These are phyloP conservation scores for Arremon brunneinucha DNA, from an alignment of 2,797 vertebrate genomes.

Conservation along the genomic window DNA sequence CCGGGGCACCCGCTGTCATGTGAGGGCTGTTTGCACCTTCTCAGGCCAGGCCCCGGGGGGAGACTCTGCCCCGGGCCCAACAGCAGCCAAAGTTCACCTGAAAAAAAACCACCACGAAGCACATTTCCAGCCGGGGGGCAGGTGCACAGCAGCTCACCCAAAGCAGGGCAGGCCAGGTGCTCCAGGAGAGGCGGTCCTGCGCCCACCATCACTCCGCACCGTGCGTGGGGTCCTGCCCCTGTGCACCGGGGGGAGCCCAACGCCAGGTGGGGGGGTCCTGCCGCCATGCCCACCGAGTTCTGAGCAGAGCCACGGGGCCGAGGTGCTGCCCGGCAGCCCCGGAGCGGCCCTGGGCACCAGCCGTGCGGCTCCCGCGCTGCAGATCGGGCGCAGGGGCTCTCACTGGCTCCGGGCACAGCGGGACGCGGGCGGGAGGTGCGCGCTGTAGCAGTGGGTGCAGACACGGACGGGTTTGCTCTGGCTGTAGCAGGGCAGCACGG, in stretches of 20 bases:
- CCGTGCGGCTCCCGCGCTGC: rapidly evolving
- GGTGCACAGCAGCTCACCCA: neutral
- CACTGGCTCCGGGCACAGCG: neutral
- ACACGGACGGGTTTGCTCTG: conserved; percentile 66
- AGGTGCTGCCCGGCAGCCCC: neutral
- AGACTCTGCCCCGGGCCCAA: conserved; percentile 14
- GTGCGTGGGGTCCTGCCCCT: neutral
- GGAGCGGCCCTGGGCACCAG: rapidly evolving
- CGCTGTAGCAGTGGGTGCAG: conserved; percentile 61
- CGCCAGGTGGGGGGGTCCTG: neutral
- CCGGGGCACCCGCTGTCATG: neutral
- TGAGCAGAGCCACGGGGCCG: neutral
- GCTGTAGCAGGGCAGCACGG: conserved; percentile 41
- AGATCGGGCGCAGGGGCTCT: neutral
- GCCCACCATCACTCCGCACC: neutral
- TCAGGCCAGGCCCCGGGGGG: neutral
- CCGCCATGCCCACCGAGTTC: neutral
- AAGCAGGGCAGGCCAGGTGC: neutral
- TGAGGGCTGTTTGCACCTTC: conserved; percentile 18
- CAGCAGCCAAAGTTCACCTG: conserved; percentile 47
- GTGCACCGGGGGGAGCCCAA: neutral
- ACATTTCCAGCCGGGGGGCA: neutral
- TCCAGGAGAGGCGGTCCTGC: neutral
- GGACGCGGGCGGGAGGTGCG: neutral
- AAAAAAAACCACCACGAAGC: neutral